Conservation (phyloP, 1,140 invertebrate genomes). For the Drosophila ficusphila region DNA sequence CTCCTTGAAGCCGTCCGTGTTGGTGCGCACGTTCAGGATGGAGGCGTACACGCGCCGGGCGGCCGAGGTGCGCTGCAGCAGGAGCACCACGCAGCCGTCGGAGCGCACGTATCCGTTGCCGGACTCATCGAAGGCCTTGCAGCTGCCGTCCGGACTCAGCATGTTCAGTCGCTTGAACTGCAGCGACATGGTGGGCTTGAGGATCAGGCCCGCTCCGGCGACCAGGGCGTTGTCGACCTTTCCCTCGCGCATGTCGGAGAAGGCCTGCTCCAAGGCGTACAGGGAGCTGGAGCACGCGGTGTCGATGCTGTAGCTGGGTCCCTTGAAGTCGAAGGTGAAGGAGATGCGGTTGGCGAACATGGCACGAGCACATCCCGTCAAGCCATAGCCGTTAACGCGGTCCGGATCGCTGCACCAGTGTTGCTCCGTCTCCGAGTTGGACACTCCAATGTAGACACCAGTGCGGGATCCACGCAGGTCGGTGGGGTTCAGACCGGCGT, state of each 20-base stretch:
- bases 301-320: constrained; percentile 96
- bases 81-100: constrained; percentile 93
- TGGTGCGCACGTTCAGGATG: constrained; percentile 93
- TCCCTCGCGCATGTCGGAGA: constrained; percentile 91
- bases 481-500: constrained; percentile 94
- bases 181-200: constrained; percentile 95
- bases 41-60: constrained; percentile 94
- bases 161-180: constrained; percentile 97
- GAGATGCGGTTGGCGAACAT: constrained; percentile 99
- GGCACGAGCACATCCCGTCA: constrained; percentile 95
- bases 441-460: constrained; percentile 96
- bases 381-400: constrained; percentile 94
- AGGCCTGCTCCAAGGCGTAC: constrained; percentile 94
- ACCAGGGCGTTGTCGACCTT: constrained; percentile 97
- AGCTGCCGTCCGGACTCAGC: constrained; percentile 94
- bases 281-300: constrained; percentile 98
- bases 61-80: constrained; percentile 90
- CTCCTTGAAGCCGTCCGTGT: constrained; percentile 95
- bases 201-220: constrained; percentile 91
- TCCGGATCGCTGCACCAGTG: constrained; percentile 90
- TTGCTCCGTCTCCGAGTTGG: constrained; percentile 93
- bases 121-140: constrained; percentile 96
- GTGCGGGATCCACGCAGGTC: constrained; percentile 93
- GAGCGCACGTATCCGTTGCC: constrained; percentile 97
- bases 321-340: constrained; percentile 95